Percentiles rank a stretch among this genome's conserved stretches.
phyloP scores from a whole-genome alignment of 2,797 vertebrate species.

The Malacoctenus gilli region DNA sequence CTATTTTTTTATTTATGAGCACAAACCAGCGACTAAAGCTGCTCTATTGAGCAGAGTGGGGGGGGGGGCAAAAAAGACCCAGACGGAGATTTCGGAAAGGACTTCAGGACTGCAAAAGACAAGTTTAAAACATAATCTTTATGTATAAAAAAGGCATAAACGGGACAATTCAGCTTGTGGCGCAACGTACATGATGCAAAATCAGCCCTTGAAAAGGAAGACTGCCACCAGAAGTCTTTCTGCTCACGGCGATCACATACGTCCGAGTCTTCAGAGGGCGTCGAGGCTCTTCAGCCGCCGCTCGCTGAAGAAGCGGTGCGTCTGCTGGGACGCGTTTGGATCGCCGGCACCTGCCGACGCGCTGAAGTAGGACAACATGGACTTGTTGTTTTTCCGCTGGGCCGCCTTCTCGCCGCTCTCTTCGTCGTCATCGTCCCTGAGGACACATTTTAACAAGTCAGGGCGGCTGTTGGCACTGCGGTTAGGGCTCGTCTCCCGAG shows the following conservation, averaged over 20 bases:
- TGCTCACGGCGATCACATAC: no score
- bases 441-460: slow-evolving; percentile 25
- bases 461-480: slow-evolving; percentile 10
- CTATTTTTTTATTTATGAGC: no score
- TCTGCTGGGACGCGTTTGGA: slow-evolving; percentile 34
- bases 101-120: no score
- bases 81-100: no score
- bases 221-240: no score
- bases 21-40: no score
- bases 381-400: slow-evolving; percentile 69
- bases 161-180: no score
- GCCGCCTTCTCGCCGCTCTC: slow-evolving; percentile 77
- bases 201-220: slow-evolving; percentile 8
- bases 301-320: slow-evolving; percentile 74
- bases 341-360: slow-evolving; percentile 38
- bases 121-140: no score
- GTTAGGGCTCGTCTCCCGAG: slow-evolving; percentile 20
- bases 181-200: slow-evolving; percentile 11
- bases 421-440: slow-evolving; percentile 80
- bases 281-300: slow-evolving; percentile 64
- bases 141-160: no score
- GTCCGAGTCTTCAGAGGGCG: slow-evolving; percentile 59
- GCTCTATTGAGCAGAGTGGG: no score
- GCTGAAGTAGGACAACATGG: slow-evolving; percentile 82
- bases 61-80: no score